Evolutionary conservation across 2,888 invertebrate species (phyloP), one percentile per base, ranked within the genome.

Genomic region (Maniola hyperantus): DNA sequence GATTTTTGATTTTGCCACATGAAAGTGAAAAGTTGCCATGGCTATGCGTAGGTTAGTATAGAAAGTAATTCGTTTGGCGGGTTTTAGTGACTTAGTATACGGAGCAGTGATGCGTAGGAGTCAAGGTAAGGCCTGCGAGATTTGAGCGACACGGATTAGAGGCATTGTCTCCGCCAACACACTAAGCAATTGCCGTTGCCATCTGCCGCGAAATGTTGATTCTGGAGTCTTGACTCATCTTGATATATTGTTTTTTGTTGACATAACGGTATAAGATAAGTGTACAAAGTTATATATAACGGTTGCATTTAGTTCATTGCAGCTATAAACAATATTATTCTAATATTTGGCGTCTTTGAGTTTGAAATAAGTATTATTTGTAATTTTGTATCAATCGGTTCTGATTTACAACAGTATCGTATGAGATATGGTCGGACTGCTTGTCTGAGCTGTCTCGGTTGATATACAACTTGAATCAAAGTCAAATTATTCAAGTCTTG

Each of bases 41-140:
- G 51, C 39, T 50, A 50, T 10, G 18, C 36, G 61, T 50, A 60
- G 33, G 34, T 46, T 46, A 60, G 26, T 53, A 42, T 53, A 53
- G 42, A 62, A 33, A 62, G 62, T 62, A 62, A 42, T 53, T 65
- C 65, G 18, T 46, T 65, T 59, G 69, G 55, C 69, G 57, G 65
- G 39, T 58, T 62, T 67, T 59, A 59, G 68, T 69, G n/a, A 67
- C 51, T 81, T 77, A 83, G 87, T 89, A 88, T 89, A 87, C 88
- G 87, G 88, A 83, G 79, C 76, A 78, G 69, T 76, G 71, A 67
- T 73, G 91, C 90, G 92, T 92, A 91, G 92, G 92, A 89, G 92
- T 88, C 91, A 87, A 92, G 91, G 91, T 89, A 91, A 92, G 92
- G 92, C 82, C 91, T 91, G 85, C 91, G 82, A 80, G 89, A 90